Base-by-base conservation (phyloP, 2,113 vertebrate species). In the Syngnathus scovelli region DNA sequence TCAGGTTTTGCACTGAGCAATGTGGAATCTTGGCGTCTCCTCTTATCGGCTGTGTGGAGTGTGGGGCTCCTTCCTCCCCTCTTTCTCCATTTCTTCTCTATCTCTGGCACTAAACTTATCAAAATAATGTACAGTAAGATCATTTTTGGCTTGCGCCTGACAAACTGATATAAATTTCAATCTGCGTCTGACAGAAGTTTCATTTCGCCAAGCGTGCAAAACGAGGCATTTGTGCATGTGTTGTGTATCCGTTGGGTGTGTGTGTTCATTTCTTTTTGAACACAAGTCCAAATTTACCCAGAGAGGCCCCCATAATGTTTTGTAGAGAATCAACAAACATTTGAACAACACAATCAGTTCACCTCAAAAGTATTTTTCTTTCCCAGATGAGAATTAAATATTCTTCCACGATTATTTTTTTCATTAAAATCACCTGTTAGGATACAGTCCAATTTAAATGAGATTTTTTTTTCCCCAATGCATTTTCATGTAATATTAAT, bases 131-230 rank as follows among this genome's bases (percentile, higher is more conserved):
- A 86, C 85, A 90, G 79, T 85, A 86, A 89, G 88, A 92, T 91
- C 86, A 77, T 88, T 90, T 90, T 89, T 88, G 89, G 86, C 86
- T 79, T 82, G 78, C 68, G 81, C 80, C 84, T 80, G 81, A 90
- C 86, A 90, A 89, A 90, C 88, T 89, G 90, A 91, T 91, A 90
- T 90, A 92, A 91, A 91, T 92, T 90, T 91, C 88, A 89, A 88
- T 91, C 88, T 86, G 83, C 87, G 82, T 89, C 85, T 59, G 78
- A 90, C 83, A 89, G 88, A 91, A 90, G 85, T 90, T 90, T 90
- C 85, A 85, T 90, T 91, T 90, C 89, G 85, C 86, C 88, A 89
- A 80, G 87, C 87, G 82, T 86, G 88, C 88, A 90, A 77, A 88
- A 90, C 84, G 75, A 83, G 67, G 69, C 52, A 15, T 52, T 23